Base-by-base conservation (phyloP, 2,113 vertebrate genomes). In the Verasper variegatus region DNA sequence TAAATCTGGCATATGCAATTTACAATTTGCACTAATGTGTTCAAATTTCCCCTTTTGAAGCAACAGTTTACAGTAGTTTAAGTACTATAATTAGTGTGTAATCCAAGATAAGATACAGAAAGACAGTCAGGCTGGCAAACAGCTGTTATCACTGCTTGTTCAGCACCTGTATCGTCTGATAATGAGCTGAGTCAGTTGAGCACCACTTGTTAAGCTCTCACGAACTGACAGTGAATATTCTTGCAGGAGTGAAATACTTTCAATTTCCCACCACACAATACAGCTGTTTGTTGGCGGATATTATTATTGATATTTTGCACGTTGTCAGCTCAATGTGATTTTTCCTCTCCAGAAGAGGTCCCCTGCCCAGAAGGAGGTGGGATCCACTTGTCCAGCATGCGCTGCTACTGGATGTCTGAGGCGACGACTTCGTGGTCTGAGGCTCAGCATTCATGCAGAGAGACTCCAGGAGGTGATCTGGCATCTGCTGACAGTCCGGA, bases 351-450 rank as follows among this genome's bases (percentile, higher is more conserved):
- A 94, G 93, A 81, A 68, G 83, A 88, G 31, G 7, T 21, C 26
- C 47, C 61, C 42, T 95, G 95, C 68, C 94, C 94, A 4, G 80
- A 76, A 64, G 92, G 92, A 18, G 82, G 82, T 18, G 86, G 9
- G 76, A 78, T 95, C 73, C 84, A 93, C 62, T 61, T 77, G 73
- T 52, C 24, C 67, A 88, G 87, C 55, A 59, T 82, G 51, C 84
- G 69, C 65, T 96, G 95, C 70, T 95, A 91, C 76, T 95, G 94
- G 95, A 88, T 95, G 20, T 87, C 91, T 52, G 80, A 74, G 15
- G 35, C 24, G n/a, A 55, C 68, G 8, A 87, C 85, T 7, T 74
- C 91, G 0, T 94, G 92, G 93, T 62, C 68, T n/a, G 83, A 91
- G 42, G 94, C 91, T 0, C 87, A 1, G 51, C 63, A 15, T 7